Conservation (phyloP, 2,797 vertebrate genomes). For the Gymnothorax javanicus region DNA sequence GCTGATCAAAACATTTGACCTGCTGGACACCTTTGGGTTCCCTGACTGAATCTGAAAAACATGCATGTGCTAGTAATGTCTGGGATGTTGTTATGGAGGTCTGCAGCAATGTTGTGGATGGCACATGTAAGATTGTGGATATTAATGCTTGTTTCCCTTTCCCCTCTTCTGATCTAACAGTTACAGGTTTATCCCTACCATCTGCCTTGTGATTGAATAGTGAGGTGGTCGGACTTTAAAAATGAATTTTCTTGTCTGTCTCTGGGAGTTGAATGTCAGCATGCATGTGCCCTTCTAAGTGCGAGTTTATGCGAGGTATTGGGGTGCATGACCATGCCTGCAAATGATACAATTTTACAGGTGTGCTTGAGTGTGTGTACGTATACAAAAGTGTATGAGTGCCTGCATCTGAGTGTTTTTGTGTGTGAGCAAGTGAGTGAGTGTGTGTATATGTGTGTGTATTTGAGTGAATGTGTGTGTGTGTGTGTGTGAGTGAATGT, state of each 20-base stretch:
- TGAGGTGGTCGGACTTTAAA: neutral
- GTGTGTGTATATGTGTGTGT: neutral
- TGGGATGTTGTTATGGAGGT: neutral
- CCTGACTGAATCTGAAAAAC: neutral
- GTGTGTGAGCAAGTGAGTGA: neutral
- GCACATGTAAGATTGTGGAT: neutral
- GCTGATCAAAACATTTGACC: neutral
- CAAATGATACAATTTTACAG: neutral
- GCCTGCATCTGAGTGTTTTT: conserved; percentile 20
- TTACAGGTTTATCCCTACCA: neutral
- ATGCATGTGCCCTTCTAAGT: neutral
- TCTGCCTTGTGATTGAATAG: neutral
- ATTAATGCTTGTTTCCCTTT: neutral
- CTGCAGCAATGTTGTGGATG: neutral
- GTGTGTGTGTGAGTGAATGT: neutral
- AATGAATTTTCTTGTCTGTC: conserved; percentile 42
- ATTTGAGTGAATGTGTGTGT: neutral
- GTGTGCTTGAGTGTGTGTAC: neutral
- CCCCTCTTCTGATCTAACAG: neutral
- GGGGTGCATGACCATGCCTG: conserved; percentile 27
- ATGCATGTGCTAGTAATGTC: neutral
- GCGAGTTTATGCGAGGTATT: conserved; percentile 28
- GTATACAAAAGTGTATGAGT: neutral
- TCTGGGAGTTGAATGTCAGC: conserved; percentile 39
- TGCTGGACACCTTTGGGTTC: neutral